Percentiles rank a stretch among this genome's conserved stretches.
Evolutionary conservation across 1,140 invertebrate genomes (phyloP).

Genomic region (Cotesia chilonis): DNA sequence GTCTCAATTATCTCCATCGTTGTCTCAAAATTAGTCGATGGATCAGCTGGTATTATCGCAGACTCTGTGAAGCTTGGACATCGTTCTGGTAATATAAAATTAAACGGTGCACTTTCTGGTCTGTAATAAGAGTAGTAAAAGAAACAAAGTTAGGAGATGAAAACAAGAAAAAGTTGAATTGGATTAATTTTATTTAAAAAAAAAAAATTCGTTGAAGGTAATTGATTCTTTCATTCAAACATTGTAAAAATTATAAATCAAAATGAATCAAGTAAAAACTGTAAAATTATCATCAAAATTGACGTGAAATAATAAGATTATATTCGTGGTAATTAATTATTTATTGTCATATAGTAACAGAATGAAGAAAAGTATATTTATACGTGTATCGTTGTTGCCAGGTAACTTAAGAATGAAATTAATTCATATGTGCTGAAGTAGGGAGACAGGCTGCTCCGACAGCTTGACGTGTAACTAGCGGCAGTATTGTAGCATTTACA

Average conservation of each 20-base stretch:
- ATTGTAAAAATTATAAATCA: slow-evolving; percentile 8
- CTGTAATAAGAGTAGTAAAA: not conserved
- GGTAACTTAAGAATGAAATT: too few species aligned
- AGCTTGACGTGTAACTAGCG: too few species aligned
- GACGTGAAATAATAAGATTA: too few species aligned
- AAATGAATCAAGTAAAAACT: slow-evolving; percentile 2
- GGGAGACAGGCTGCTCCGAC: too few species aligned
- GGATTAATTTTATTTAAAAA: slow-evolving; percentile 6
- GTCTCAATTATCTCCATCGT: slow-evolving; percentile 17
- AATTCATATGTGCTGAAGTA: too few species aligned
- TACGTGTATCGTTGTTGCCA: too few species aligned
- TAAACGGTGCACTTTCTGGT: slow-evolving; percentile 15
- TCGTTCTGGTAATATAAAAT: slow-evolving; percentile 19
- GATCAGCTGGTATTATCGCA: slow-evolving; percentile 14
- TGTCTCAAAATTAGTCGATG: slow-evolving; percentile 21
- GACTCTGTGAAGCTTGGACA: slow-evolving; percentile 6
- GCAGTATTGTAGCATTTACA: too few species aligned
- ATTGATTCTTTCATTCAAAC: not conserved
- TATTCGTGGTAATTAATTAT: too few species aligned
- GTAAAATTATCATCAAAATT: slow-evolving; percentile 11
- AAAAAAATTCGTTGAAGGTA: not conserved
- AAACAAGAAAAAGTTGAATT: slow-evolving; percentile 5
- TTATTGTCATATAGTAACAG: too few species aligned
- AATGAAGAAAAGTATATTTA: too few species aligned
- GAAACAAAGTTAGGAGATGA: not conserved